These are phyloP conservation scores for Macrosoma leucophasiata DNA, from an alignment of 2,888 invertebrate genomes.

Conservation along the genomic window DNA sequence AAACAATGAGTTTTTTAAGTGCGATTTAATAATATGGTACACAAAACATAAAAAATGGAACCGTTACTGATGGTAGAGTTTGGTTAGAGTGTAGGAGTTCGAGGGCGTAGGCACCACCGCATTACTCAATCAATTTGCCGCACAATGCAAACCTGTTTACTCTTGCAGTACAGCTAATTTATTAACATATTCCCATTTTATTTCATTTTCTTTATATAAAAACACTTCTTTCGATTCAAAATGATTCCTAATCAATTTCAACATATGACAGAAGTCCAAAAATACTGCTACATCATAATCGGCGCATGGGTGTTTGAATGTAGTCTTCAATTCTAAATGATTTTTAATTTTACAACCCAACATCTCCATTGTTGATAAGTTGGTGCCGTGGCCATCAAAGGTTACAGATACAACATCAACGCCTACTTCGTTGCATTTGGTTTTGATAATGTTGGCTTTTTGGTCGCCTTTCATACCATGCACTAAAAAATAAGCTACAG, in stretches of 20 bases:
- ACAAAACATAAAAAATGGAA: too few relatives aligned
- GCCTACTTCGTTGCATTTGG: conserved; percentile 25
- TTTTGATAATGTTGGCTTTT: conserved; percentile 21
- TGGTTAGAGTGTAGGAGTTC: too few relatives aligned
- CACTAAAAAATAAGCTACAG: conserved; percentile 33
- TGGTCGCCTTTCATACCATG: conserved; percentile 24
- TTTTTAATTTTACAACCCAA: conserved; percentile 27
- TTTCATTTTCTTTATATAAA: conserved; percentile 3
- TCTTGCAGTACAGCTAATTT: too few relatives aligned
- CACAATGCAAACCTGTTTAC: too few relatives aligned
- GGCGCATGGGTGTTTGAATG: conserved; percentile 23
- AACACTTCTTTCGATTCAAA: conserved; percentile 16
- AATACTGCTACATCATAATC: conserved; percentile 22
- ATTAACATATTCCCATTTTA: too few relatives aligned
- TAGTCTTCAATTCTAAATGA: conserved; percentile 18
- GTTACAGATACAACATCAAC: conserved; percentile 24
- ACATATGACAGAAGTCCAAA: conserved; percentile 21
- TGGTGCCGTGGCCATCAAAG: conserved; percentile 20
- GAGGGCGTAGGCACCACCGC: too few relatives aligned
- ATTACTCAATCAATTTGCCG: too few relatives aligned
- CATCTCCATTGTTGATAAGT: conserved; percentile 13
- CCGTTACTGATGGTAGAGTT: too few relatives aligned
- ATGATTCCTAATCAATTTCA: conserved; percentile 25
- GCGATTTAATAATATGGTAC: too few relatives aligned
- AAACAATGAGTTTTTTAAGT: too few relatives aligned